phyloP scores from a whole-genome alignment of 2,888 invertebrate genomes.

The Acanthosepion lycidas region DNA sequence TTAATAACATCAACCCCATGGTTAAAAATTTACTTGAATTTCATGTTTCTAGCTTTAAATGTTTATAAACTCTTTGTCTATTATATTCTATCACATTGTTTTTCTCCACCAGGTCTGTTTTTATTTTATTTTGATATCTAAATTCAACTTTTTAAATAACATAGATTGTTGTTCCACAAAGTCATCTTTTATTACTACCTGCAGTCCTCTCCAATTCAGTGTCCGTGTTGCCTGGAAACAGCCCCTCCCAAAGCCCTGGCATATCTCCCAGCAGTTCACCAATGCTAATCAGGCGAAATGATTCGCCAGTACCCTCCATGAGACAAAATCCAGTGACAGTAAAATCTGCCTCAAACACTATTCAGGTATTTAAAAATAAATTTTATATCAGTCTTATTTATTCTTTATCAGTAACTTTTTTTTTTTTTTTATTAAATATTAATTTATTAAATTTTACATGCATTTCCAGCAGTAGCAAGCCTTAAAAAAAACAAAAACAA shows the following conservation, averaged over 20 bases:
- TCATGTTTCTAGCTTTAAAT: too few species aligned
- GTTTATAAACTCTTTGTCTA: too few species aligned
- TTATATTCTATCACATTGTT: too few species aligned
- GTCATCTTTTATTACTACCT: not conserved
- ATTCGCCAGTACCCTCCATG: conserved; percentile 62
- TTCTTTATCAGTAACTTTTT: too few species aligned
- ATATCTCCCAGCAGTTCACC: conserved; percentile 68
- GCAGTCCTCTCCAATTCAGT: conserved; percentile 1
- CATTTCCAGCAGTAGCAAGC: too few species aligned
- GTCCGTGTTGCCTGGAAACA: conserved; percentile 53
- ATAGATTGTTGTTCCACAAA: not conserved
- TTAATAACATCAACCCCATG: too few species aligned
- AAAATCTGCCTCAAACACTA: conserved; percentile 56
- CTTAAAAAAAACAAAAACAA: too few species aligned
- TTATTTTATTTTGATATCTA: too few species aligned
- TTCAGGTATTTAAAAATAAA: conserved; percentile 56
- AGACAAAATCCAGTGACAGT: conserved; percentile 59
- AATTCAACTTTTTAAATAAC: not conserved
- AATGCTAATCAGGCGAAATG: conserved; percentile 63
- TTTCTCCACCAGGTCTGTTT: too few species aligned
- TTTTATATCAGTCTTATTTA: not conserved
- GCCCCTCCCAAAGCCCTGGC: conserved; percentile 68
- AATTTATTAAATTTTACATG: too few species aligned
- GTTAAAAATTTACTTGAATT: too few species aligned
- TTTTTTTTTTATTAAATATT: too few species aligned